A percentile compares a stretch with the other conserved stretches of the same genome.
These are phyloP conservation scores for Cistogaster globosa DNA, from an alignment of 2,888 invertebrate genomes.

Conservation along the genomic window DNA sequence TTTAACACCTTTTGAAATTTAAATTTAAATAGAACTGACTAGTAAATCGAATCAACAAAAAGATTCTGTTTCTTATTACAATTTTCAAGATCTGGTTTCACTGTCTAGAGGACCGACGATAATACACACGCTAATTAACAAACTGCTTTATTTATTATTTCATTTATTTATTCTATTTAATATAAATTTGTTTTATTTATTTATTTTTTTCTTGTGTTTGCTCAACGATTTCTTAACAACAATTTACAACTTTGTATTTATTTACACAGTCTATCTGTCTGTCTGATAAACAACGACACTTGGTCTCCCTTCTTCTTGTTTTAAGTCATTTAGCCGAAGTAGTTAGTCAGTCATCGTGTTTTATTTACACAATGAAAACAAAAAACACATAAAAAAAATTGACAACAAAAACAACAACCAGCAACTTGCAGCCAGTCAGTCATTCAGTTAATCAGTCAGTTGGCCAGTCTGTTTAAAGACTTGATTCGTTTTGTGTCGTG, in stretches of 20 bases:
- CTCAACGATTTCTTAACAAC: constrained; percentile 46
- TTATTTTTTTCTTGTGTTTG: too few species aligned
- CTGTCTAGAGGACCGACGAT: constrained; percentile 14
- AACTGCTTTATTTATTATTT: constrained; percentile 25
- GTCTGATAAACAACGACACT: constrained; percentile 50
- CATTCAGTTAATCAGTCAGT: constrained; percentile 60
- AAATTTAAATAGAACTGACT: too few species aligned
- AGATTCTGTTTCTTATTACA: too few species aligned
- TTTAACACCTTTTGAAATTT: too few species aligned
- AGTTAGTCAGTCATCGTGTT: constrained; percentile 14
- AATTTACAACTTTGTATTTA: constrained; percentile 57
- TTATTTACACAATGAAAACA: constrained; percentile 6
- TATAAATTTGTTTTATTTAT: neutral
- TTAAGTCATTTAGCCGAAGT: constrained; percentile 9
- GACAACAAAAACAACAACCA: neutral
- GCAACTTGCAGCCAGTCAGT: constrained; percentile 38
- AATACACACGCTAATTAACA: constrained; percentile 25
- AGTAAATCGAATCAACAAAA: too few species aligned
- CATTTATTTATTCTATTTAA: constrained; percentile 37
- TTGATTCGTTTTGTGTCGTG: constrained; percentile 15
- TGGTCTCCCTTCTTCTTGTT: constrained; percentile 31
- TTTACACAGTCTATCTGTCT: constrained; percentile 40
- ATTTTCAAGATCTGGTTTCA: neutral
- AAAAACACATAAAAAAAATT: neutral
- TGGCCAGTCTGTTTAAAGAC: constrained; percentile 44